phyloP scores from a whole-genome alignment of 92 coral and sea anemone genomes.

The Anthopleura xanthogrammica region DNA sequence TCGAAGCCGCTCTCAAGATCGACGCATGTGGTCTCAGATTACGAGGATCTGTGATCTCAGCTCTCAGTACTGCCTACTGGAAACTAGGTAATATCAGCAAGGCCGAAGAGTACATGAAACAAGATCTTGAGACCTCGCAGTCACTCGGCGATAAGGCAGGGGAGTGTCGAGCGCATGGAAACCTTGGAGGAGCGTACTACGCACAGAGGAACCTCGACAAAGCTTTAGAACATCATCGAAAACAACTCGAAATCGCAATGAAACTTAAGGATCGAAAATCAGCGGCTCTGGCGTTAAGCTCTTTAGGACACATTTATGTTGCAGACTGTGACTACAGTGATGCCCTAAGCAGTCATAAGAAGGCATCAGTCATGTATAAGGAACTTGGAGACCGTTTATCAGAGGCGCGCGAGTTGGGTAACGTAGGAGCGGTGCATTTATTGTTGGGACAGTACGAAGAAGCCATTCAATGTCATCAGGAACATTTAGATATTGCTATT shows the following conservation, averaged over 20 bases:
- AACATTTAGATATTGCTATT: conserved; percentile 79
- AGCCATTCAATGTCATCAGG: conserved; percentile 80
- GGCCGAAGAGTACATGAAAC: conserved; percentile 91
- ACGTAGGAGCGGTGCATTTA: conserved; percentile 94
- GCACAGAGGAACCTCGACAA: conserved; percentile 81
- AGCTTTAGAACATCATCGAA: conserved; percentile 82
- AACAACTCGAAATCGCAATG: conserved; percentile 83
- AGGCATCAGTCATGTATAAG: conserved; percentile 74
- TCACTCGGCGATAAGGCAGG: conserved; percentile 91
- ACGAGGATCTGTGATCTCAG: conserved; percentile 97
- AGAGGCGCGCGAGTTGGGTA: conserved; percentile 93
- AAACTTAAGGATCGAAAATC: conserved; percentile 79
- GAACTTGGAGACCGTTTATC: conserved; percentile 76
- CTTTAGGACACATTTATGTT: conserved; percentile 89
- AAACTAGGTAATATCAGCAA: conserved; percentile 82
- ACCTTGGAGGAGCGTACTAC: conserved; percentile 91
- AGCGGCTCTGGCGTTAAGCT: conserved; percentile 84
- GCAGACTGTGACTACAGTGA: conserved; percentile 79
- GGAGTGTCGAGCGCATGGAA: conserved; percentile 93
- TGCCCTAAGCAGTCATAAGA: conserved; percentile 89
- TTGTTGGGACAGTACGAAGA: conserved; percentile 74
- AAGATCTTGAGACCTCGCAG: conserved; percentile 86
- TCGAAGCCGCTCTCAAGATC: conserved; percentile 90
- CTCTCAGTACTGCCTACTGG: conserved; percentile 98
- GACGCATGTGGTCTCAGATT: conserved; percentile 93